Conservation (phyloP, 2,113 vertebrate species). For the Istiophorus platypterus region DNA sequence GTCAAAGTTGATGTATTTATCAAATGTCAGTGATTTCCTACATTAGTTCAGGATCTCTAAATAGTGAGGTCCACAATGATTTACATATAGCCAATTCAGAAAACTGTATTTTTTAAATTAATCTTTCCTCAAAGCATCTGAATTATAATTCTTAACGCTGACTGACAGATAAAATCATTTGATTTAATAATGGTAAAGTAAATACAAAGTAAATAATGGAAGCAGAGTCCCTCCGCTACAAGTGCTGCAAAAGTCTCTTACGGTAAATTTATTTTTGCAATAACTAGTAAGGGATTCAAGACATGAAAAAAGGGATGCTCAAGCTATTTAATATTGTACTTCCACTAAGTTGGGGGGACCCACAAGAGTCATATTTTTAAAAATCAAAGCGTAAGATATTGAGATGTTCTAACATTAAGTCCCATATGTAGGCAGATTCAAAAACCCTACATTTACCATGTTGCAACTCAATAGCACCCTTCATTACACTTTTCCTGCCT, state of each 20-base stretch:
- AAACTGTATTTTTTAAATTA: neutral
- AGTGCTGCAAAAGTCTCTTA: neutral
- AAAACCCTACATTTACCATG: no score
- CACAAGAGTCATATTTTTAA: neutral
- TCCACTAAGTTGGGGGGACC: neutral
- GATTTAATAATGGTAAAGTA: neutral
- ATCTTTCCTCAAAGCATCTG: neutral
- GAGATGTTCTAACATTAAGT: neutral
- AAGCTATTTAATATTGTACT: neutral
- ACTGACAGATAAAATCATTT: neutral
- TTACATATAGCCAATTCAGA: neutral
- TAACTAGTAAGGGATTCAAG: neutral
- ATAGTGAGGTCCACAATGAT: neutral
- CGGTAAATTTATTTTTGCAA: neutral
- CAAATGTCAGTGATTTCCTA: neutral
- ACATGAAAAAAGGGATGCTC: neutral
- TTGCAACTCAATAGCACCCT: no score
- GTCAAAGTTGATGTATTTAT: neutral
- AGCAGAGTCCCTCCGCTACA: neutral
- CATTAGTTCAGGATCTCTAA: no score
- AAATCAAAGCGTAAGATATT: neutral
- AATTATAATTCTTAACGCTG: neutral
- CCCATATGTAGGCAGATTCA: no score
- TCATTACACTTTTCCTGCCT: neutral
- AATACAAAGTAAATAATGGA: no score